Evolutionary conservation across 2,797 vertebrate genomes (phyloP).

Genomic region (Nasua narica): DNA sequence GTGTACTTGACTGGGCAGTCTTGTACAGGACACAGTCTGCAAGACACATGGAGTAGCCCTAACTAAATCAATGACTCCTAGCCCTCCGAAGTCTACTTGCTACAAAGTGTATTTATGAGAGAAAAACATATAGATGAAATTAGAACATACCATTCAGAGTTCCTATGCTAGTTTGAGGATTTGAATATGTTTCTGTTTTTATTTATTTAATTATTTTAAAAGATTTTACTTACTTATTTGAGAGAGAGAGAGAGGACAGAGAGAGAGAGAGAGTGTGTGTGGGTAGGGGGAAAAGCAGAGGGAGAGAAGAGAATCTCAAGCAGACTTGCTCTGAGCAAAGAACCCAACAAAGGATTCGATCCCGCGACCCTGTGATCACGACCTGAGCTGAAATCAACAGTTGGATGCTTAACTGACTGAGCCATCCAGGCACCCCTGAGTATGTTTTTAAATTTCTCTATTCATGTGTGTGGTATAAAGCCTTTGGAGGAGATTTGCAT

Average conservation of each 20-base stretch:
- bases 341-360: not conserved
- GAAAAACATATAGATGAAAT: not conserved
- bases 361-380: not conserved
- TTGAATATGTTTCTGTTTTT: not conserved
- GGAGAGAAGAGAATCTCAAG: not conserved
- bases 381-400: not conserved
- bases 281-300: not conserved
- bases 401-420: not conserved
- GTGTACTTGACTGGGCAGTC: not conserved
- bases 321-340: not conserved
- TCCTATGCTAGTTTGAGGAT: not conserved
- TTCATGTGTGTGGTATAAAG: not conserved
- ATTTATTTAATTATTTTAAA: not conserved
- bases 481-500: not conserved
- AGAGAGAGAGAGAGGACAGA: not conserved
- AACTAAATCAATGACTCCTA: not conserved
- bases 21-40: not conserved
- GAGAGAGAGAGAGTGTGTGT: too few relatives aligned
- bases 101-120: not conserved
- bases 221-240: not conserved
- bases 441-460: not conserved
- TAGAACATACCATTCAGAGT: not conserved
- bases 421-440: not conserved
- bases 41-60: accelerated
- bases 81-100: not conserved